Conservation (phyloP, 2,797 vertebrate species). For the Peromyscus eremicus region DNA sequence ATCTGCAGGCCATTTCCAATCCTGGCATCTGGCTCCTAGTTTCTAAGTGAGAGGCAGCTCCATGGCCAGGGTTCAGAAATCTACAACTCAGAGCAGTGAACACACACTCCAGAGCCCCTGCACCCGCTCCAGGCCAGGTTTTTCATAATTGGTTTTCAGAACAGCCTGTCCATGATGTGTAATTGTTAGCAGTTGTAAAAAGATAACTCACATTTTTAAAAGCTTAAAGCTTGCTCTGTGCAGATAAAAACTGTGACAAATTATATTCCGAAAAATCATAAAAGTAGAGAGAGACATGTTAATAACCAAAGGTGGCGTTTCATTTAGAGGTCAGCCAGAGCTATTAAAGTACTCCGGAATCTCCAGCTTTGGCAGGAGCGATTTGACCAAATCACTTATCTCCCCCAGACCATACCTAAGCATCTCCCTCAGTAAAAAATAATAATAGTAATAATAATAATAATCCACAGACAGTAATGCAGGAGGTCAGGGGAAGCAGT, state of each 20-base stretch:
- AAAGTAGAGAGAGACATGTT: constrained; percentile 91
- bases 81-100: constrained; percentile 70
- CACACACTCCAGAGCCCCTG: not conserved
- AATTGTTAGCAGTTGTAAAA: constrained; percentile 91
- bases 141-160: constrained; percentile 87
- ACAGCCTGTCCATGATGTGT: constrained; percentile 85
- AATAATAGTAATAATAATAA: constrained; percentile 62
- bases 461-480: constrained; percentile 88
- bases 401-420: constrained; percentile 89
- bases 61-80: constrained; percentile 77
- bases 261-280: constrained; percentile 91
- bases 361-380: constrained; percentile 87
- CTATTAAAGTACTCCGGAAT: constrained; percentile 91
- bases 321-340: constrained; percentile 90
- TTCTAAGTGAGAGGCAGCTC: not conserved
- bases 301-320: constrained; percentile 91
- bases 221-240: constrained; percentile 89
- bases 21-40: constrained; percentile 65
- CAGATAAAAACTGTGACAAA: constrained; percentile 93
- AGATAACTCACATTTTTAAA: constrained; percentile 90
- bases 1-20: constrained; percentile 81
- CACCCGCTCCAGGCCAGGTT: constrained; percentile 78
- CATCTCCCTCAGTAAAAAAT: constrained; percentile 86
- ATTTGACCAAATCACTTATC: constrained; percentile 91
- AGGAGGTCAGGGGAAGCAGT: constrained; percentile 86